A percentile compares a stretch with the other conserved stretches of the same genome.
phyloP scores from a whole-genome alignment of 1,140 invertebrate genomes.

The Brachionus asplanchnoidis region DNA sequence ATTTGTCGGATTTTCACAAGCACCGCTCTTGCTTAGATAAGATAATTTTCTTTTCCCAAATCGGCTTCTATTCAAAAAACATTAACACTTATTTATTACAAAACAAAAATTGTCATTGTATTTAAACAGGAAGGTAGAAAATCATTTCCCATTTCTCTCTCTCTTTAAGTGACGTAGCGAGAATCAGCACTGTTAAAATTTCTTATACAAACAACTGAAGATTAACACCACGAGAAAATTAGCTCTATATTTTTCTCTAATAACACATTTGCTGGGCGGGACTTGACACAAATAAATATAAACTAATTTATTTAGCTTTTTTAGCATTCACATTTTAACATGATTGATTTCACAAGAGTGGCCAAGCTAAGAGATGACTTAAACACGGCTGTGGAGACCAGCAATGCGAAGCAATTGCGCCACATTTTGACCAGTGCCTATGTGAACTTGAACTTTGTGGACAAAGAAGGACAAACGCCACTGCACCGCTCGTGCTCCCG shows the following conservation, averaged over 20 bases:
- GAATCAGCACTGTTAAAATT: constrained; percentile 6
- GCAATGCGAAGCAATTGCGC: background rate
- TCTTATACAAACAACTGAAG: constrained; percentile 15
- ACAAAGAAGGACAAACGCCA: constrained; percentile 33
- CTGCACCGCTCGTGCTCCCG: background rate
- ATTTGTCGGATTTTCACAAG: background rate
- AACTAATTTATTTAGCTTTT: background rate
- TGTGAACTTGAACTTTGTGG: constrained; percentile 32
- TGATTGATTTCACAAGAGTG: constrained; percentile 37
- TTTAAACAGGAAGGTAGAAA: background rate
- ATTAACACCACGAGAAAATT: constrained; percentile 4
- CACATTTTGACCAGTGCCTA: background rate
- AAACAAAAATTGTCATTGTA: background rate
- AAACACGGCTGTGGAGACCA: background rate
- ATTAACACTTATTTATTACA: constrained; percentile 21
- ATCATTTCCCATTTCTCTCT: background rate
- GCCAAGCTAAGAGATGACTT: background rate
- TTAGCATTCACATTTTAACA: background rate
- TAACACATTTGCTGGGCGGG: background rate
- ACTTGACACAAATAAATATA: background rate
- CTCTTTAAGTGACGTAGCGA: background rate
- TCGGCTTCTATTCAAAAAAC: background rate
- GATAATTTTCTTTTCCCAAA: constrained; percentile 25
- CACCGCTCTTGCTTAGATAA: background rate
- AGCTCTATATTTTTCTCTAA: constrained; percentile 4